Conservation (phyloP, 2,888 invertebrate species). For the Abrostola tripartita region DNA sequence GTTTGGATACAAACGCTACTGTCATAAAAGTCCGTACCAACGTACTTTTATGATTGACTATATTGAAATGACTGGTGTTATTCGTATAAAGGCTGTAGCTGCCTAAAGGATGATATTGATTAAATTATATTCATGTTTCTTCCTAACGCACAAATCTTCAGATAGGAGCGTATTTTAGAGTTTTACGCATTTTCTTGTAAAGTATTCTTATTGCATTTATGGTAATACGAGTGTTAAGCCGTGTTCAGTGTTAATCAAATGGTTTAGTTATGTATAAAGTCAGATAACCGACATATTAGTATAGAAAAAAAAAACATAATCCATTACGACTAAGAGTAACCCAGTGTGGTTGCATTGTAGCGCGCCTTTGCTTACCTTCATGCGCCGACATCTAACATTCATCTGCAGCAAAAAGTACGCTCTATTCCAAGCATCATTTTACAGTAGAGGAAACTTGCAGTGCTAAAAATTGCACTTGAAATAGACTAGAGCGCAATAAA, state of each 20-base stretch:
- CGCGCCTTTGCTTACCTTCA: too few relatives aligned
- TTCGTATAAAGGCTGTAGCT: slow-evolving; percentile 13
- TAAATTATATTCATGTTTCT: slow-evolving; percentile 43
- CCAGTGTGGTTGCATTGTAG: too few relatives aligned
- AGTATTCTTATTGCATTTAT: slow-evolving; percentile 34
- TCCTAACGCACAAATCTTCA: slow-evolving; percentile 47
- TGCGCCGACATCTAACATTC: too few relatives aligned
- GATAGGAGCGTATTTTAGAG: slow-evolving; percentile 28
- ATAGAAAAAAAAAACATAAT: too few relatives aligned
- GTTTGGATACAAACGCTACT: slow-evolving; percentile 23
- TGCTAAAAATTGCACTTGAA: not conserved
- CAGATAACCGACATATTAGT: slow-evolving; percentile 4
- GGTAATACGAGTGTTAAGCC: slow-evolving; percentile 15
- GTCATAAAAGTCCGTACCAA: slow-evolving; percentile 13
- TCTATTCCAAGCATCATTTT: too few relatives aligned
- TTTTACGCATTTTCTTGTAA: slow-evolving; percentile 27
- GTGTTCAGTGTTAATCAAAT: slow-evolving; percentile 14
- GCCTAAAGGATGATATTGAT: slow-evolving; percentile 27
- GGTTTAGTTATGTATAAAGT: slow-evolving; percentile 13
- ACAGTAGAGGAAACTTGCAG: too few relatives aligned
- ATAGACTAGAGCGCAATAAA: not conserved
- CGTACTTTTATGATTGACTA: slow-evolving; percentile 22
- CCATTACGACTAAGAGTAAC: too few relatives aligned
- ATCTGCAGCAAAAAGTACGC: too few relatives aligned
- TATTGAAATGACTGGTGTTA: slow-evolving; percentile 5